A percentile compares a stretch with the other conserved stretches of the same genome.
phyloP scores from a whole-genome alignment of 2,797 vertebrate species.

The Acomys russatus region DNA sequence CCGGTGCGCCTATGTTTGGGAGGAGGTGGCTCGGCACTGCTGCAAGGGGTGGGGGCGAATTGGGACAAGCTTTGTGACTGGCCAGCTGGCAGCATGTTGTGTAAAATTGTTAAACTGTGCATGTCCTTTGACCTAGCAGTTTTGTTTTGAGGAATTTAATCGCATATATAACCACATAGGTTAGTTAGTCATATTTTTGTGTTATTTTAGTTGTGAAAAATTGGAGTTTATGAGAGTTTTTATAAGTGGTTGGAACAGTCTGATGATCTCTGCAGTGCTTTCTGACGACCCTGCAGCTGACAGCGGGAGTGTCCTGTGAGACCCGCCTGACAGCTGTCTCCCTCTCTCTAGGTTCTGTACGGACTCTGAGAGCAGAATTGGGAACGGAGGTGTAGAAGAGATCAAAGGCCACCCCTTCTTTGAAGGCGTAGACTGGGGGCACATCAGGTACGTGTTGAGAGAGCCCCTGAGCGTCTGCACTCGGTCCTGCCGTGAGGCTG shows the following conservation, averaged over 20 bases:
- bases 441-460: constrained; percentile 93
- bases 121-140: constrained; percentile 11
- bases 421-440: constrained; percentile 98
- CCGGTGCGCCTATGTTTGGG: not conserved
- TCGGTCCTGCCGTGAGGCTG: not conserved
- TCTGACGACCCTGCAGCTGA: too few relatives aligned
- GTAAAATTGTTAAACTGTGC: not conserved
- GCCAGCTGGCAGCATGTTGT: not conserved
- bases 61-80: not conserved
- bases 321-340: constrained; percentile 61
- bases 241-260: not conserved
- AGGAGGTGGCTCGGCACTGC: not conserved
- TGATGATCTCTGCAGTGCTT: not conserved
- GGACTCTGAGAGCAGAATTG: constrained; percentile 96
- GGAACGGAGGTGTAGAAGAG: constrained; percentile 96
- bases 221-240: not conserved
- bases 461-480: not conserved
- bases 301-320: not conserved
- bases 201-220: constrained; percentile 53
- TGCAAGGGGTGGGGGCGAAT: not conserved
- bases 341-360: constrained; percentile 93
- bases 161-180: not conserved
- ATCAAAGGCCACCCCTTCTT: constrained; percentile 97
- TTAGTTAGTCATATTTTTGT: constrained; percentile 3
- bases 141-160: constrained; percentile 15